Base-by-base conservation (phyloP, 2,797 vertebrate species). In the Taenioides sp. region DNA sequence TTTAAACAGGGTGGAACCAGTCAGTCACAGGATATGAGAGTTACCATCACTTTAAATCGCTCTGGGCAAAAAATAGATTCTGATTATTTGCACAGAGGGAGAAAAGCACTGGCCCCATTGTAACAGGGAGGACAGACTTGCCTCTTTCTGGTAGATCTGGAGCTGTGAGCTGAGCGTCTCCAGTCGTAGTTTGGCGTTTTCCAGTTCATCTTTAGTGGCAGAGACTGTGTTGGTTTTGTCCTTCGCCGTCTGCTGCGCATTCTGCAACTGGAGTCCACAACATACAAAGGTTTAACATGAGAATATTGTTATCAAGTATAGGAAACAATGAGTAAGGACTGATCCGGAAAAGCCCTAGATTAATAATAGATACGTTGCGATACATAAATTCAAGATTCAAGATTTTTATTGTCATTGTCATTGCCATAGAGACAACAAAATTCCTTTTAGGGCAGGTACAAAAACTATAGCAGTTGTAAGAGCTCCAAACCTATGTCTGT, bases 201-300 rank as follows among this genome's bases (percentile, higher is more conserved):
- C 85, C 55, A 96, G 89, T 71, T 97, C 95, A 0, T 95, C 94
- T 71, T 69, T 91, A n/a, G 92, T 92, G 27, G 90, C 86, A 0
- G 68, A 89, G 17, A 88, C 92, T 12, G 84, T 70, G 2, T 90
- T 86, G 0, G 73, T 93, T 5, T 90, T 93, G 78, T 90, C 95
- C 69, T 85, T 25, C 0, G 90, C 94, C 18, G 91, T 74, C 72
- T 91, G 79, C 65, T 95, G 91, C 0, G 93, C 94, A 11, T 94
- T 96, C 81, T 95, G 91, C 61, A 96, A 62, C 96, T 96, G 72
- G 4, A 64, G 23, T 11, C 14, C 23, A 27, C 23, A 28, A 28
- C 4, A 11, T 0, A 0, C 1, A 43, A 61, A 60, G 0, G 2
- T 34, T 34, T 34, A 34, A 37, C 25, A 52, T n/a, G 5, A 50